Base-by-base conservation (phyloP, 2,113 vertebrate genomes). In the Gopherus evgoodei region DNA sequence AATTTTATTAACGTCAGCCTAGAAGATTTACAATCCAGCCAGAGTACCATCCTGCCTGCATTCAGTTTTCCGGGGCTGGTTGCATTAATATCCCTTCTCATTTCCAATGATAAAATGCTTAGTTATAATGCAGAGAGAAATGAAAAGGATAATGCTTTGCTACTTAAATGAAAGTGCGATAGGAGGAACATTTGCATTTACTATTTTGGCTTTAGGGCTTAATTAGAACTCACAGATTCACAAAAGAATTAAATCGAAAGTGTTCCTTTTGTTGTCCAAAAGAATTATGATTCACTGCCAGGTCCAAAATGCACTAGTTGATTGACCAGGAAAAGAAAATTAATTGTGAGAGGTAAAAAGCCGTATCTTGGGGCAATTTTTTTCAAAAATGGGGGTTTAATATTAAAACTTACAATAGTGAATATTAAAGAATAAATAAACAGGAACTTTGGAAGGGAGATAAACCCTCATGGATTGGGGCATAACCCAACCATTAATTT, bases 1-100 rank as follows among this genome's bases (percentile, higher is more conserved):
- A 90, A 75, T 96, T 97, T 96, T 97, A 95, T 97, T 95, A 87
- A 85, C 86, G 88, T 85, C 92, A 86, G 38, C 62, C 57, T 22
- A 84, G 35, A 95, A 93, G 84, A 96, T 95, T 90, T 95, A 35
- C 22, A 80, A 24, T 14, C 76, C 88, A 78, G 69, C 25, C 59
- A 7, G 22, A 27, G 24, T 24, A 85, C 54, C 24, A 50, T 76
- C 44, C 27, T 83, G 59, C 62, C 81, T 86, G 83, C 49, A 83
- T 87, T 89, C 52, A 47, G 35, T 62, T 83, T 91, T 84, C 57
- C 16, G 50, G 84, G 75, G 38, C 42, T n/a, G 5, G 49, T 72
- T 83, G 89, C 53, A 52, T 91, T 88, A 84, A 62, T 92, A 52
- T 84, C 83, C n/a, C 94, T 94, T 86, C 87, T 75, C 59, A 7